Conservation (phyloP, 2,888 invertebrate species). For the Catonia carolina region DNA sequence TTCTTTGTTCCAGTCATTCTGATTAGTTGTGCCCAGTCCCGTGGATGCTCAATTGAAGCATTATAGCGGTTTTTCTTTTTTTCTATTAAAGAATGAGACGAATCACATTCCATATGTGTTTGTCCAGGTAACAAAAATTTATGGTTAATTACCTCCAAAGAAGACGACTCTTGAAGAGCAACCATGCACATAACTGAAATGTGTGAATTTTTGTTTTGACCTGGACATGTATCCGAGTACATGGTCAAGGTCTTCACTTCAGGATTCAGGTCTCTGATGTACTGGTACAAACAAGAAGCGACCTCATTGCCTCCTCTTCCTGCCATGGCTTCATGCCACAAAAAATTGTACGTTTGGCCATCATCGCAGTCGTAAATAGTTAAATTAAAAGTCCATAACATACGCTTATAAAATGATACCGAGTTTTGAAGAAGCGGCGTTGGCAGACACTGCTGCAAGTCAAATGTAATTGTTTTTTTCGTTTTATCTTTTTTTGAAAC, state of each 20-base stretch:
- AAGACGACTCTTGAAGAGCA: background rate
- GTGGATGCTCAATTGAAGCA: slow-evolving; percentile 9
- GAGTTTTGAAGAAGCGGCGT: slow-evolving; percentile 2
- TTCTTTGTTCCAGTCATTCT: background rate
- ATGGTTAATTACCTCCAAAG: slow-evolving; percentile 1
- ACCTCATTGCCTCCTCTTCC: slow-evolving; percentile 2
- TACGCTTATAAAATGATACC: background rate
- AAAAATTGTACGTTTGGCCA: background rate
- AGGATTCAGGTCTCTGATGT: background rate
- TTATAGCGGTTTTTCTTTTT: background rate
- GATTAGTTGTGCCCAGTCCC: background rate
- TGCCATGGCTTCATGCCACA: background rate
- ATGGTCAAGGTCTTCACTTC: background rate
- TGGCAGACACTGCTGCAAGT: slow-evolving; percentile 2
- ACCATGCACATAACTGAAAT: slow-evolving; percentile 2
- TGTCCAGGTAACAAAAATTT: slow-evolving; percentile 5
- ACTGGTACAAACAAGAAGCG: background rate
- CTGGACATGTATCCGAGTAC: slow-evolving; percentile 3
- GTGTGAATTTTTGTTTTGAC: no score
- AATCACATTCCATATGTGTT: slow-evolving; percentile 2
- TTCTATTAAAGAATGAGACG: background rate
- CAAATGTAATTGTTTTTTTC: slow-evolving; percentile 4
- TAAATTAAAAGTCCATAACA: slow-evolving; percentile 1
- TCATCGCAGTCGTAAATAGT: slow-evolving; percentile 1
- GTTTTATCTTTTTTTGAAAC: background rate